Evolutionary conservation across 23 tunicate genomes (phyloP).

Genomic region (Phallusia fumigata): DNA sequence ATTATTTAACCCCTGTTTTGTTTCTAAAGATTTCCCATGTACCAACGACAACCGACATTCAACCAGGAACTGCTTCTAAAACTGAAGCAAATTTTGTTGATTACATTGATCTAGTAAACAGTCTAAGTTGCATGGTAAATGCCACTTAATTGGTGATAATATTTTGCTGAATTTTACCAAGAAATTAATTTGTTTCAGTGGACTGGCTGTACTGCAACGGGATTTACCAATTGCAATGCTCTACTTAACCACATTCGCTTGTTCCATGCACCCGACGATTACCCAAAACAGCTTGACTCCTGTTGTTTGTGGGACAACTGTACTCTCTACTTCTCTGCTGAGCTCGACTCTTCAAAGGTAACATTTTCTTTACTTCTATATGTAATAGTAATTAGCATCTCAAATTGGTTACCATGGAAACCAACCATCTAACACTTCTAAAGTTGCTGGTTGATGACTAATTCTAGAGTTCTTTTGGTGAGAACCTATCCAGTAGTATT

Average conservation of each 20-base stretch:
- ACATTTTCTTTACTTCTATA: not conserved
- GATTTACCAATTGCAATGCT: slow-evolving; percentile 25
- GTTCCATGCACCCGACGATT: slow-evolving; percentile 49
- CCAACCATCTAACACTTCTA: too few species aligned
- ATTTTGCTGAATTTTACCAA: not conserved
- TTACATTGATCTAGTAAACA: not conserved
- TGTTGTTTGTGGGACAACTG: slow-evolving; percentile 71
- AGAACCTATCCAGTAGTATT: too few species aligned
- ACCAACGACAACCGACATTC: too few species aligned
- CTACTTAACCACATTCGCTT: slow-evolving; percentile 41
- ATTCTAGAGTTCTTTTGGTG: too few species aligned
- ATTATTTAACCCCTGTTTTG: too few species aligned
- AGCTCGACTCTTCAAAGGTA: slow-evolving; percentile 58
- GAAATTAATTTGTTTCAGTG: slow-evolving; percentile 27
- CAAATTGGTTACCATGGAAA: too few species aligned
- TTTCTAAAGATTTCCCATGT: too few species aligned
- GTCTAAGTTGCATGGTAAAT: not conserved
- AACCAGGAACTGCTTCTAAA: not conserved
- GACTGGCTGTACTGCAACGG: slow-evolving; percentile 48
- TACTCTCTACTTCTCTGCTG: slow-evolving; percentile 61
- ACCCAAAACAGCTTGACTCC: slow-evolving; percentile 28
- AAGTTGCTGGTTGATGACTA: too few species aligned
- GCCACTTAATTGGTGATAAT: not conserved
- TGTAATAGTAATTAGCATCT: too few species aligned
- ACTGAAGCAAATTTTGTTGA: not conserved